Evolutionary conservation across 2,797 vertebrate species (phyloP).

Genomic region (Hypotaenidia philippensis): DNA sequence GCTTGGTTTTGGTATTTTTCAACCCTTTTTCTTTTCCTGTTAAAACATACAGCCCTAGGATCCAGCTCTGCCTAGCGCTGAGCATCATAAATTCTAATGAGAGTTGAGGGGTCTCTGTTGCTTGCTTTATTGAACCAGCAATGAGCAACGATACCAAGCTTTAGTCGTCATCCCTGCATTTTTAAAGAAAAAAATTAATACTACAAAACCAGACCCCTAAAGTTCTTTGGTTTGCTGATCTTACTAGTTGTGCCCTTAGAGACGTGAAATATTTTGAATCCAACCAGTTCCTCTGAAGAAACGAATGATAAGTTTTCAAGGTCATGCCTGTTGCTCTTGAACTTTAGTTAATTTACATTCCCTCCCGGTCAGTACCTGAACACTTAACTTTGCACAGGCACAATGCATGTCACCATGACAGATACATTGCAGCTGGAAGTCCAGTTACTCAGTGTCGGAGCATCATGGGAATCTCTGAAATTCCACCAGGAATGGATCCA

Average conservation of each 20-base stretch:
- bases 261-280: background rate
- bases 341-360: background rate
- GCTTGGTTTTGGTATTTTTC: background rate
- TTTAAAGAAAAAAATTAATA: background rate
- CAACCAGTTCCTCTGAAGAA: background rate
- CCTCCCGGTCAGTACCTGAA: background rate
- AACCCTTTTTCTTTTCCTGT: background rate
- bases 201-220: background rate
- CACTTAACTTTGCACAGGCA: background rate
- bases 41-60: background rate
- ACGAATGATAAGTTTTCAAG: background rate
- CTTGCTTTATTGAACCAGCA: background rate
- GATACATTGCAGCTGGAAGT: background rate
- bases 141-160: background rate
- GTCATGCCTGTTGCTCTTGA: background rate
- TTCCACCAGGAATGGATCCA: background rate
- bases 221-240: background rate
- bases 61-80: background rate
- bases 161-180: background rate
- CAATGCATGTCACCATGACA: accelerated
- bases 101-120: background rate
- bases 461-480: background rate
- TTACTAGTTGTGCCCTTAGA: background rate
- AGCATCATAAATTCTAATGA: background rate
- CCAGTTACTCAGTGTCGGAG: background rate